Evolutionary conservation across 1,140 invertebrate species (phyloP), one percentile per base, ranked within the genome.

Genomic region (Bombus pascuorum): DNA sequence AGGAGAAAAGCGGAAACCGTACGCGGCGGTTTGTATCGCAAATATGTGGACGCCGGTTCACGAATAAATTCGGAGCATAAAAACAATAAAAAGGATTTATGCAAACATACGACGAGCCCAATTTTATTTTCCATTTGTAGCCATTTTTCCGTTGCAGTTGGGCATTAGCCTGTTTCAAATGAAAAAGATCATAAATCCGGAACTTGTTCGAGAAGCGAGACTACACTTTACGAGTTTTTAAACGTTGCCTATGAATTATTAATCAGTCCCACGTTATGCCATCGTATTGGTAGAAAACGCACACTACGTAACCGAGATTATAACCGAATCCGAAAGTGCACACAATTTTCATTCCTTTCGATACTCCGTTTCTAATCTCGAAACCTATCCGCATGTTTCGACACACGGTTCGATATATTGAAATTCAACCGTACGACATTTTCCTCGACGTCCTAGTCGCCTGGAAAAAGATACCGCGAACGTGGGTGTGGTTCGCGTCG

Each of bases 81-180:
- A 66, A 76, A 66, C 81, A 66, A 76, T 66, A 83, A 71, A 81
- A 79, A 9, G 34, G 71, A 81, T 81, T 81, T 71, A 57, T 81
- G 34, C 66, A 71, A 81, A 53, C 66, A 57, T 57, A 70, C 25
- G 44, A 9, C 25, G 25, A 12, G 32, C 18, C 37, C 8, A 59
- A 79, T 79, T 79, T 68, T 79, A 68, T 79, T 28, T 68, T 79
- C 53, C 75, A 68, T 79, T 47, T 68, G 25, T 68, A 37, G 42
- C 32, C 22, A 28, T 79, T 65, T 39, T 66, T 37, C 22, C 22
- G 15, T 39, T 4, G 39, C 25, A 9, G 28, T 32, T 12, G 25
- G 25, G 32, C 42, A 79, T 68, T 47, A 44, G 32, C 22, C 15
- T n/a, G 39, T 44, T 34, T 47, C 39, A 28, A 78, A 32, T 25